A percentile compares a stretch with the other conserved stretches of the same genome.
phyloP scores from a whole-genome alignment of 2,888 invertebrate genomes.

The Himalopsyche tibetana region DNA sequence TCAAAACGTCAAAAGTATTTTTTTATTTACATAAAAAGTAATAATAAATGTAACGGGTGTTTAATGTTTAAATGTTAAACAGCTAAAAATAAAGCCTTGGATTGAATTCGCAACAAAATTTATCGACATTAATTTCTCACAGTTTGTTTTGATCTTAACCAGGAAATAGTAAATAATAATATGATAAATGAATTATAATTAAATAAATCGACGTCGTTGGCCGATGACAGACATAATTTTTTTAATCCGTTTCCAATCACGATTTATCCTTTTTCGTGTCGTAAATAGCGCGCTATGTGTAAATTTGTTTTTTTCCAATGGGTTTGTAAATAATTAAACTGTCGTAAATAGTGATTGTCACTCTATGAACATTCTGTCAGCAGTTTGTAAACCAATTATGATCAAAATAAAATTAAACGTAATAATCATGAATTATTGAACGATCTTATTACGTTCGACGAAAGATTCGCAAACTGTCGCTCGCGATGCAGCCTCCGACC shows the following conservation, averaged over 20 bases:
- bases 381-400: background rate
- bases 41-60: too few relatives aligned
- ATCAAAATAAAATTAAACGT: background rate
- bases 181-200: background rate
- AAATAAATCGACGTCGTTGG: background rate
- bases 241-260: constrained; percentile 1
- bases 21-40: too few relatives aligned
- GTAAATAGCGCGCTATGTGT: background rate
- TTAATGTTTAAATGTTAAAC: too few relatives aligned
- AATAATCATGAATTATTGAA: constrained; percentile 3
- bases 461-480: too few relatives aligned
- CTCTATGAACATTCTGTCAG: background rate
- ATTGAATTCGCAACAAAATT: too few relatives aligned
- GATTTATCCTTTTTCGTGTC: constrained; percentile 15
- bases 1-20: too few relatives aligned
- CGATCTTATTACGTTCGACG: too few relatives aligned
- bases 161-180: background rate
- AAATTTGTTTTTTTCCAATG: background rate
- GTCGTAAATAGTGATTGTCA: background rate
- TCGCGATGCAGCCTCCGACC: too few relatives aligned
- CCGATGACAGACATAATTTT: background rate
- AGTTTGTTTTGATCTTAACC: background rate
- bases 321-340: background rate
- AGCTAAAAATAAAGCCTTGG: too few relatives aligned
- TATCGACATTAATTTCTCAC: too few relatives aligned